A percentile compares a stretch with the other conserved stretches of the same genome.
Conservation (phyloP, 2,888 invertebrate genomes). For the Netelia inedita region DNA sequence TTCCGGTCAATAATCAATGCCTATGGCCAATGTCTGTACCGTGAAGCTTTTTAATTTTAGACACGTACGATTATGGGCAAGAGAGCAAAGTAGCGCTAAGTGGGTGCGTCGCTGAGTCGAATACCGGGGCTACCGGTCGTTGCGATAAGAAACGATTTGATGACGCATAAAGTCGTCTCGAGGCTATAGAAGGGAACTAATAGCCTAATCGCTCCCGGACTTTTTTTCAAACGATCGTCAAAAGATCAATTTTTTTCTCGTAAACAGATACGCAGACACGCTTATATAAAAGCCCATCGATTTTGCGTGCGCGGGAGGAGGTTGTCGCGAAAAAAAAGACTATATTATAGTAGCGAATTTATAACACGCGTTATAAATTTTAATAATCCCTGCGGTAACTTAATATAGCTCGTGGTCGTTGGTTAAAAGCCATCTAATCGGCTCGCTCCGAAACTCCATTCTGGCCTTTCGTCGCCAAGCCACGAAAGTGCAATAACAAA, state of each 20-base stretch:
- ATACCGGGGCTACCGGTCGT: slow-evolving; percentile 25
- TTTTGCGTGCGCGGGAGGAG: not conserved
- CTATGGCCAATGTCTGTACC: not conserved
- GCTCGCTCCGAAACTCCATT: slow-evolving; percentile 62
- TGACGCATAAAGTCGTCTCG: slow-evolving; percentile 44
- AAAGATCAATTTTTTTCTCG: slow-evolving; percentile 23
- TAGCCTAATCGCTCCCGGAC: slow-evolving; percentile 56
- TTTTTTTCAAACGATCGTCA: slow-evolving; percentile 32
- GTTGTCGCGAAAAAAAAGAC: not conserved
- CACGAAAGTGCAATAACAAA: slow-evolving; percentile 48
- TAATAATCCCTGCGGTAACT: slow-evolving; percentile 66
- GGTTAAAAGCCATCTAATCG: slow-evolving; percentile 68
- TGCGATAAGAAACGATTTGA: slow-evolving; percentile 63
- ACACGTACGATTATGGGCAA: slow-evolving; percentile 17
- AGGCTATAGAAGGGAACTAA: slow-evolving; percentile 27
- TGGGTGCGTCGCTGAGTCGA: slow-evolving; percentile 28
- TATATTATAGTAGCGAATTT: not conserved
- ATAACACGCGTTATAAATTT: slow-evolving; percentile 59
- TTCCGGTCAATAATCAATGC: not conserved
- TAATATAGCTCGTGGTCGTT: slow-evolving; percentile 58
- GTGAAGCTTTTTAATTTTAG: not conserved
- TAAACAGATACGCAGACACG: not conserved
- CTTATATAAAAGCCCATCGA: slow-evolving; percentile 2
- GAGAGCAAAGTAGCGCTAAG: slow-evolving; percentile 40
- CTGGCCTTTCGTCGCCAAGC: slow-evolving; percentile 38